Conservation (phyloP, 2,888 invertebrate species). For the Petrophora chlorosata region DNA sequence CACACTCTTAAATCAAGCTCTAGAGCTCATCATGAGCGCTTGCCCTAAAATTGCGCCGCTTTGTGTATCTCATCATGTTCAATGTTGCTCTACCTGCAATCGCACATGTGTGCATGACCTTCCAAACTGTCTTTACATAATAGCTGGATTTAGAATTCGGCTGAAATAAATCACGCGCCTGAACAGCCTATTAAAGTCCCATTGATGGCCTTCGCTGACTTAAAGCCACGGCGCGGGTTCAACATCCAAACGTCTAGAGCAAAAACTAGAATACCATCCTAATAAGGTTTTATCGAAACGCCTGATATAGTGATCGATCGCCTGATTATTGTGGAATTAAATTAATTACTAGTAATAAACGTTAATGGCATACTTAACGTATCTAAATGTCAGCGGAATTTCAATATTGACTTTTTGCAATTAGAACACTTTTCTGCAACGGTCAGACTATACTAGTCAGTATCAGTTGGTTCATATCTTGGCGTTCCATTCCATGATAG, state of each 20-base stretch:
- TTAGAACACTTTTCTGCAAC: too few relatives aligned
- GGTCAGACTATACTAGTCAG: too few relatives aligned
- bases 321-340: not conserved
- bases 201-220: constrained; percentile 19
- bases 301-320: not conserved
- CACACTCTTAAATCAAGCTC: too few relatives aligned
- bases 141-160: constrained; percentile 14
- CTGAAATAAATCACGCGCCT: constrained; percentile 25
- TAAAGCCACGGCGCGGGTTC: constrained; percentile 12
- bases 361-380: not conserved
- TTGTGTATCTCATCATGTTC: too few relatives aligned
- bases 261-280: constrained; percentile 1
- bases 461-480: too few relatives aligned
- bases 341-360: not conserved
- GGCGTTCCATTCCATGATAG: too few relatives aligned
- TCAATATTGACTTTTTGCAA: not conserved
- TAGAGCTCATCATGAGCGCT: too few relatives aligned
- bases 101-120: too few relatives aligned
- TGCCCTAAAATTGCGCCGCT: too few relatives aligned
- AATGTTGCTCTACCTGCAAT: too few relatives aligned
- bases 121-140: not conserved
- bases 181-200: constrained; percentile 28
- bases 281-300: constrained; percentile 6
- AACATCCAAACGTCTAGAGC: too few relatives aligned
- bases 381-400: not conserved